phyloP scores from a whole-genome alignment of 2,888 invertebrate species.

The Leptodirus hochenwartii region DNA sequence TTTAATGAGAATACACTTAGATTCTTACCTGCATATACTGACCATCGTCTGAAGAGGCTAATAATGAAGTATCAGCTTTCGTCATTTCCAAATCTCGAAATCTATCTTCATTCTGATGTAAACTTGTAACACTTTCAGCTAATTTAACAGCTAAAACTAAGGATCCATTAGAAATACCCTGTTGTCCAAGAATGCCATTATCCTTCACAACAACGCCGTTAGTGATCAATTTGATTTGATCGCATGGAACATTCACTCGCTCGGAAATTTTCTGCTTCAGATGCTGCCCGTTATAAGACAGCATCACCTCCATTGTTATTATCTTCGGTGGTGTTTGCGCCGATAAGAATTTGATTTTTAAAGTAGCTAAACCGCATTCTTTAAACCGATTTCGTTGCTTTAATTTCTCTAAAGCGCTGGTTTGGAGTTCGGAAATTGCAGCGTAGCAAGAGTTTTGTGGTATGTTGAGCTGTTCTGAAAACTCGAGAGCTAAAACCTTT shows the following conservation, averaged over 20 bases:
- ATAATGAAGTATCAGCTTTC: constrained; percentile 25
- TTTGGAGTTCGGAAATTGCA: constrained; percentile 43
- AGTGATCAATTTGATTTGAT: constrained; percentile 46
- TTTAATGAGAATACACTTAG: constrained; percentile 7
- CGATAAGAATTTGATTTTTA: constrained; percentile 45
- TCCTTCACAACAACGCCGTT: constrained; percentile 45
- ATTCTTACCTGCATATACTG: constrained; percentile 35
- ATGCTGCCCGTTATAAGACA: constrained; percentile 34
- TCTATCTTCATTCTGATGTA: constrained; percentile 22
- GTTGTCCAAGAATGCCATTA: constrained; percentile 30
- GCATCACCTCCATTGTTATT: constrained; percentile 35
- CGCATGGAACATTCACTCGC: constrained; percentile 26
- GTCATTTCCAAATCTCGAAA: constrained; percentile 22
- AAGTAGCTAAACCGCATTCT: constrained; percentile 52
- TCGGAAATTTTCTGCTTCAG: constrained; percentile 34
- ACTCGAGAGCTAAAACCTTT: too few relatives aligned
- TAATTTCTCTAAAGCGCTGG: constrained; percentile 51
- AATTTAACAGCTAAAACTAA: constrained; percentile 41
- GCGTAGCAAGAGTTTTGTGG: constrained; percentile 31
- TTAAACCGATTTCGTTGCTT: constrained; percentile 49
- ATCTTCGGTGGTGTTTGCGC: constrained; percentile 31
- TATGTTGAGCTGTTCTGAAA: too few relatives aligned
- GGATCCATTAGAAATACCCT: constrained; percentile 48
- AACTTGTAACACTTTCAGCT: constrained; percentile 20
- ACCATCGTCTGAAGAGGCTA: constrained; percentile 32